Evolutionary conservation across 2,797 vertebrate genomes (phyloP), one percentile per base, ranked within the genome.

Genomic region (Rachycentron canadum): DNA sequence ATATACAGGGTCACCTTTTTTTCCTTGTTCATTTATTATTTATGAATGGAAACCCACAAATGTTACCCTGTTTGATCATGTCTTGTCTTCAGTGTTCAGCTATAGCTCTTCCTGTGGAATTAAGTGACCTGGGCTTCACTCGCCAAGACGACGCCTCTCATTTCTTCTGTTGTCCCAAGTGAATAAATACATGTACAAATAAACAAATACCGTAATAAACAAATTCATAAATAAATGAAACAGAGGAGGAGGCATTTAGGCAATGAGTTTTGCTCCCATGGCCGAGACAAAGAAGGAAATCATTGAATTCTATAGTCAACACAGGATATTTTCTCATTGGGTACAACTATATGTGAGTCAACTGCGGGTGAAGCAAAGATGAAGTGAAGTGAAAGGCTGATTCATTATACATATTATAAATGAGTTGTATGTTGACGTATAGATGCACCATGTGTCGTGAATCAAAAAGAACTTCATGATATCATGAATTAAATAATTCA

Each of bases 211-310:
- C 71, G 60, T 16, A 45, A 64, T 70, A 73, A 57, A 68, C 69
- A 63, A 79, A 76, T 47, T 19, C n/a, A 86, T 65, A 79, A 76
- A 83, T 68, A 76, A 77, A 83, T 78, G 56, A 91, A 89, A 65
- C 5, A 65, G 34, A 82, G 74, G 45, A 86, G 83, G 73, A 90
- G 84, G 91, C 86, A 90, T 81, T 84, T 58, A 86, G 78, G 55
- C 69, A 32, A 38, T 26, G 12, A 70, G 67, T 26, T 41, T 7
- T 73, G 56, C 26, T 73, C 16, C 56, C 43, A 26, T 34, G 38
- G 47, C 40, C 14, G 47, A 58, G 23, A 53, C 14, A 57, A 36
- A 40, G 16, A 74, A 60, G 45, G 0, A 58, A 78, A 68, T 69
- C 45, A 68, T 0, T 67, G 13, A 63, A 36, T 40, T n/a, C 16